Evolutionary conservation across 2,888 invertebrate genomes (phyloP).

Genomic region (Chymomyza amoena): DNA sequence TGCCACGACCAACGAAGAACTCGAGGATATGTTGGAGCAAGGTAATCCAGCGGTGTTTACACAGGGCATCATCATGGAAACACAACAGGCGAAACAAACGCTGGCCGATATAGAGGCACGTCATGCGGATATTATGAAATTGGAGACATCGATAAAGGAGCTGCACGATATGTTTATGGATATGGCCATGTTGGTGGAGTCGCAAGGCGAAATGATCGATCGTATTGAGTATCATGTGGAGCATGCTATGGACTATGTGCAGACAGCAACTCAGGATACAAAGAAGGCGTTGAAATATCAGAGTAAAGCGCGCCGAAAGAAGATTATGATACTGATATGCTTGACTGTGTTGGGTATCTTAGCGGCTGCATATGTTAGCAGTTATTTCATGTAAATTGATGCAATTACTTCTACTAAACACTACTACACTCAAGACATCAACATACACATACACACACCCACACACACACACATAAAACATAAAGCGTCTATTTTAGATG

Average conservation of each 20-base stretch:
- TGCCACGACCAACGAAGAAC: constrained; percentile 97
- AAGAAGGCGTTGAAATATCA: constrained; percentile 99
- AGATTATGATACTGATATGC: constrained; percentile 95
- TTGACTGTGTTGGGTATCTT: constrained; percentile 90
- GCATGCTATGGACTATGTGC: constrained; percentile 99
- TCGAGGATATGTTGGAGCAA: constrained; percentile 99
- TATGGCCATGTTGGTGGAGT: constrained; percentile 99
- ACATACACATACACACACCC: constrained; percentile 14
- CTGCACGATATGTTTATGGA: constrained; percentile 99
- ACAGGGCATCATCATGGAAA: constrained; percentile 99
- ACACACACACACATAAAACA: constrained; percentile 22
- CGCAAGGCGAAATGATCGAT: constrained; percentile 99
- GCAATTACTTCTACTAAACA: constrained; percentile 64
- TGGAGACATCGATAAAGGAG: constrained; percentile 99
- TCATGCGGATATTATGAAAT: constrained; percentile 99
- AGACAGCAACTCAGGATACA: constrained; percentile 99
- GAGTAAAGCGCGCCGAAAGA: constrained; percentile 99
- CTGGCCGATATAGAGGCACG: constrained; percentile 99
- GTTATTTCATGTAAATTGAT: constrained; percentile 81
- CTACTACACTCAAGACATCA: neutral
- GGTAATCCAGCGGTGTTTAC: constrained; percentile 99
- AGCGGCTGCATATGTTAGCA: constrained; percentile 85
- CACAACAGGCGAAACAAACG: constrained; percentile 99
- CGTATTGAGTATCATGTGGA: constrained; percentile 99
- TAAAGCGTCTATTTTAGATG: constrained; percentile 56